These are phyloP conservation scores for Anseranas semipalmata DNA, from an alignment of 2,113 vertebrate species.

Conservation along the genomic window DNA sequence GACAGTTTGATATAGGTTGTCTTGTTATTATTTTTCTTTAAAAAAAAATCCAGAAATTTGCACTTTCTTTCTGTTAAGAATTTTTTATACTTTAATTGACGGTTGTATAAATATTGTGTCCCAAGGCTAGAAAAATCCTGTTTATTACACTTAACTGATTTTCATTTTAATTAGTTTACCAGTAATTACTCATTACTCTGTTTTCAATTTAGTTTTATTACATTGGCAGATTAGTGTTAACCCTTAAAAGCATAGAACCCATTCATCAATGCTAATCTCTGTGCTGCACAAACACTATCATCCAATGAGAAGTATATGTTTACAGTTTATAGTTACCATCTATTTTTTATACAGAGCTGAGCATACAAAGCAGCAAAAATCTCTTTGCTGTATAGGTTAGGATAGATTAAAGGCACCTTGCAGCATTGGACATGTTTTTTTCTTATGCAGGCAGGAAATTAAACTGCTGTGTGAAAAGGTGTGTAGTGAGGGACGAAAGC, in stretches of 20 bases:
- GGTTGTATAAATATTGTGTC: constrained; percentile 20
- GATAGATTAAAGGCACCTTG: background rate
- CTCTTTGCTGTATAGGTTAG: background rate
- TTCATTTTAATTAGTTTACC: constrained; percentile 66
- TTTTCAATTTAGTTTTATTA: constrained; percentile 55
- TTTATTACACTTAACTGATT: constrained; percentile 65
- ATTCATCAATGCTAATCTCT: constrained; percentile 9
- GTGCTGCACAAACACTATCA: background rate
- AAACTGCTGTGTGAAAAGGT: background rate
- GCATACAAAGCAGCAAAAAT: background rate
- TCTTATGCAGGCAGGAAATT: background rate
- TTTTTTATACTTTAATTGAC: constrained; percentile 43
- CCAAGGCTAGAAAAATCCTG: constrained; percentile 42
- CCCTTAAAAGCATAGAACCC: constrained; percentile 1
- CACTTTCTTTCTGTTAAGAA: background rate
- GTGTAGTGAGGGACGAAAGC: background rate
- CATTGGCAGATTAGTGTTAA: constrained; percentile 42
- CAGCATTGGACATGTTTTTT: background rate
- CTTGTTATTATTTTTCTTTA: background rate
- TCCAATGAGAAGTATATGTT: background rate
- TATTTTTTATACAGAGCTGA: background rate
- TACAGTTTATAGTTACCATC: background rate
- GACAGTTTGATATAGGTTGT: background rate
- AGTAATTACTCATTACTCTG: constrained; percentile 37
- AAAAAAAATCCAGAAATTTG: background rate